Conservation (phyloP, 1,140 invertebrate genomes). For the Dolichoris vasculosae region DNA sequence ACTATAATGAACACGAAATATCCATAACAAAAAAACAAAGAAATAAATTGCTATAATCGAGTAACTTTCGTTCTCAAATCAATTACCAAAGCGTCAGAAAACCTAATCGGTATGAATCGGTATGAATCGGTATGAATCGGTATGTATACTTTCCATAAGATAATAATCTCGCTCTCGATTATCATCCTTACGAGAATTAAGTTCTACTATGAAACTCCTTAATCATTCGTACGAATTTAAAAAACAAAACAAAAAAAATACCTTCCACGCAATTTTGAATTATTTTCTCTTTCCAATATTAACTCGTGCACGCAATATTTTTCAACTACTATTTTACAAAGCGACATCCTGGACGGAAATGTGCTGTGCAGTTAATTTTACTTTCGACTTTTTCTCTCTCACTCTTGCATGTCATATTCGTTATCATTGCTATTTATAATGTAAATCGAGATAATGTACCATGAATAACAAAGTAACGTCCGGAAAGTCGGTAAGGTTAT, state of each 20-base stretch:
- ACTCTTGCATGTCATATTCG: background rate
- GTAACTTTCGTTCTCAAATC: no score
- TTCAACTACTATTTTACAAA: constrained; percentile 9
- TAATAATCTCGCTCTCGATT: no score
- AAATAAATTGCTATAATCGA: no score
- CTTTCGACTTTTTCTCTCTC: constrained; percentile 29
- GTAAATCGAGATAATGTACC: constrained; percentile 42
- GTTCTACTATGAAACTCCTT: background rate
- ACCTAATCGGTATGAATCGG: no score
- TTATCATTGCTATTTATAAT: background rate
- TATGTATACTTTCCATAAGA: no score
- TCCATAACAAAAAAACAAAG: no score
- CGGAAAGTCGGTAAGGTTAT: constrained; percentile 29
- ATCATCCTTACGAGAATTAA: background rate
- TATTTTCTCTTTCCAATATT: background rate
- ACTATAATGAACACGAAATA: no score
- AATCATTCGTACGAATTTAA: background rate
- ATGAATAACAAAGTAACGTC: constrained; percentile 31
- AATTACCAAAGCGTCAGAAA: no score
- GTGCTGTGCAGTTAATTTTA: constrained; percentile 40
- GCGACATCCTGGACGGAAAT: constrained; percentile 41
- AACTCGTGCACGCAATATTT: background rate
- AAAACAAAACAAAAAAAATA: background rate
- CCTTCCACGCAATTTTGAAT: background rate
- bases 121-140: no score